These are phyloP conservation scores for Bombyx huttoni DNA, from an alignment of 2,888 invertebrate genomes.

Conservation along the genomic window DNA sequence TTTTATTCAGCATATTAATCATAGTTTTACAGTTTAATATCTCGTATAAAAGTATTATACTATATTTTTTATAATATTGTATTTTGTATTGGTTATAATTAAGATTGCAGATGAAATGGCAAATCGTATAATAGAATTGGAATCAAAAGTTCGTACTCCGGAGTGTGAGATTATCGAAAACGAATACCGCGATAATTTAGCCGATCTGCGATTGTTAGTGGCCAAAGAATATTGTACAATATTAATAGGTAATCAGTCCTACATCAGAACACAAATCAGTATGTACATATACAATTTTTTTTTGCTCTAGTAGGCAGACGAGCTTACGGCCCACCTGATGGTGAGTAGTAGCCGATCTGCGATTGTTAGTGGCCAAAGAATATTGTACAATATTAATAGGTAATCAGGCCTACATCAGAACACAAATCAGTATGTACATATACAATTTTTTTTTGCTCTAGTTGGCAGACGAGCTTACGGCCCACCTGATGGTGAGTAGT, in stretches of 20 bases:
- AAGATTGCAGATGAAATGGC: slow-evolving; percentile 72
- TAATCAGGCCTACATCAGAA: slow-evolving; percentile 9
- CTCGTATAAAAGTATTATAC: too few species aligned
- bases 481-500: too few species aligned
- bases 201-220: slow-evolving; percentile 71
- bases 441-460: too few species aligned
- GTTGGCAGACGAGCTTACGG: too few species aligned
- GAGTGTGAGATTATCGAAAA: slow-evolving; percentile 57
- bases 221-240: slow-evolving; percentile 75
- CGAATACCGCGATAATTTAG: slow-evolving; percentile 65
- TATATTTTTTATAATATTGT: background rate
- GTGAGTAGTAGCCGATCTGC: slow-evolving; percentile 72
- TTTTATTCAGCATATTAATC: too few species aligned
- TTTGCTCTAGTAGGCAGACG: too few species aligned
- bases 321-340: too few species aligned
- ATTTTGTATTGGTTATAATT: slow-evolving; percentile 1
- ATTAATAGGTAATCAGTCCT: slow-evolving; percentile 51
- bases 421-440: too few species aligned
- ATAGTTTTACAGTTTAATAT: too few species aligned
- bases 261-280: too few species aligned
- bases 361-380: slow-evolving; percentile 74
- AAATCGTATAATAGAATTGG: slow-evolving; percentile 57
- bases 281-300: too few species aligned
- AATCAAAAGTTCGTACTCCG: slow-evolving; percentile 67
- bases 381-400: slow-evolving; percentile 74